A percentile compares a stretch with the other conserved stretches of the same genome.
Conservation (phyloP, 2,888 invertebrate genomes). For the Dolichopus griseipennis region DNA sequence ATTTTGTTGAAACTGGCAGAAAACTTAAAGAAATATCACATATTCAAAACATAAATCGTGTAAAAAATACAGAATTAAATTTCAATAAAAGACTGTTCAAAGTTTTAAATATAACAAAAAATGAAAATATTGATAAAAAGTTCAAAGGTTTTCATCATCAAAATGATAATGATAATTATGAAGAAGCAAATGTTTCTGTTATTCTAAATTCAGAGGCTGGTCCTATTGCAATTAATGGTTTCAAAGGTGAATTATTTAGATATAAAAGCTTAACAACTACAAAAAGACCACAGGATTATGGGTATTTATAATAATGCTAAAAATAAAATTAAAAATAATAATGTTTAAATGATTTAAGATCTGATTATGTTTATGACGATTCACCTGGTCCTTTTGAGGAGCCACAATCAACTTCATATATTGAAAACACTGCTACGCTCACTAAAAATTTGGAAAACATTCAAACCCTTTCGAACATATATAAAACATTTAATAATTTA, state of each 20-base stretch:
- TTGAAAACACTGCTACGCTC: neutral
- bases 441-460: conserved; percentile 25
- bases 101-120: too few species aligned
- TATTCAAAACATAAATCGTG: too few species aligned
- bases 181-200: neutral
- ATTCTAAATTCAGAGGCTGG: neutral
- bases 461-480: conserved; percentile 37
- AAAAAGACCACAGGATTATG: neutral
- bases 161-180: neutral
- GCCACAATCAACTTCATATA: neutral
- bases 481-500: conserved; percentile 33
- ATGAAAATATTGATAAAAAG: too few species aligned
- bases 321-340: neutral
- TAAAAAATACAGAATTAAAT: too few species aligned
- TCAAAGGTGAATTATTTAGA: neutral
- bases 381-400: neutral
- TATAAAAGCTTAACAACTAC: neutral
- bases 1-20: too few species aligned
- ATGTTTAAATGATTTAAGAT: too few species aligned
- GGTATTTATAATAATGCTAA: too few species aligned
- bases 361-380: neutral
- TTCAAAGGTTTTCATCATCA: too few species aligned
- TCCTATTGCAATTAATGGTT: neutral
- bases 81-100: too few species aligned
- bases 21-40: too few species aligned